Conservation (phyloP, 2,113 vertebrate genomes). For the Globicephala melas region DNA sequence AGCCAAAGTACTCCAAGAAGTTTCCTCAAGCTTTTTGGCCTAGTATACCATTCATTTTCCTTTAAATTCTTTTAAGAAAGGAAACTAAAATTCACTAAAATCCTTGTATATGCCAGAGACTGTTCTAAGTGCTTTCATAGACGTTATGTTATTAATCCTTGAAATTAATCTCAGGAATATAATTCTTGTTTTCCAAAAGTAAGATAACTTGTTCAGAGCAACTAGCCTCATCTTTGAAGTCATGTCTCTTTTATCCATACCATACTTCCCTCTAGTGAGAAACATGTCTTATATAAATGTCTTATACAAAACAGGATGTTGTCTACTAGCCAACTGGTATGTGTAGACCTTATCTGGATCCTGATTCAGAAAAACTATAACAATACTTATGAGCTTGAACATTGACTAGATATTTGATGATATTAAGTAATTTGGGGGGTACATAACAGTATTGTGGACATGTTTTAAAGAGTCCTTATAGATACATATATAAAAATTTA, state of each 20-base stretch:
- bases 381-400: neutral
- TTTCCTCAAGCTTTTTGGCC: conserved; percentile 61
- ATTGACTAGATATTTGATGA: neutral
- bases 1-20: conserved; percentile 62
- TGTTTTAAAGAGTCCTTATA: neutral
- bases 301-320: neutral
- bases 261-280: neutral
- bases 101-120: neutral
- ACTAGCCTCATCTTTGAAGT: neutral
- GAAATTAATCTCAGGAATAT: neutral
- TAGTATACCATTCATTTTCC: neutral
- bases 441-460: neutral
- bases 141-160: neutral
- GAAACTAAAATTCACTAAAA: conserved; percentile 12
- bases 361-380: neutral
- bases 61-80: neutral
- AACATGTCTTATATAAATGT: neutral
- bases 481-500: neutral
- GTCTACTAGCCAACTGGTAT: neutral
- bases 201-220: neutral
- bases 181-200: neutral
- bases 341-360: neutral
- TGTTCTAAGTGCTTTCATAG: conserved; percentile 11
- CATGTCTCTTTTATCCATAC: neutral
- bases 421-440: neutral